Base-by-base conservation (phyloP, 1,140 invertebrate species). In the Pseudomyrmex flavicornis region DNA sequence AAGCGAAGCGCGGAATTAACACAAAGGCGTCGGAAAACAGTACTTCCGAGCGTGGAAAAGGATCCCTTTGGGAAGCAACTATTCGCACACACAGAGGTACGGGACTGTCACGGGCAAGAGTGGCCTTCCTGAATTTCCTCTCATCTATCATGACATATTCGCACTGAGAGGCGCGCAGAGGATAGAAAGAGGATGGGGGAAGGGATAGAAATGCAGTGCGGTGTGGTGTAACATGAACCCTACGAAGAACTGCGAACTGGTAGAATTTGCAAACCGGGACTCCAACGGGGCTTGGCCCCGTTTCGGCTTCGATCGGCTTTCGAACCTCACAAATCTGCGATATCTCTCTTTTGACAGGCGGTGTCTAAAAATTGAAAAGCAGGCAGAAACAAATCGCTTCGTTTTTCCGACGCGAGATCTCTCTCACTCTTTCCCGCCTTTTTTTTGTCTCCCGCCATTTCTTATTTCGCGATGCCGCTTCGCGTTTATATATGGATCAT, bases 61-160 rank as follows among this genome's bases (percentile, higher is more conserved):
- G 82, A 66, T 58, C 44, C 73, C 61, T 26, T 66, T 72, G 54
- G 65, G 65, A 69, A 52, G 52, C 54, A 50, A 80, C 76, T 72
- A 50, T 72, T 72, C 69, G 50, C 58, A 76, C 20, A 76, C 20
- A 44, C 61, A 77, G 62, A 66, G 61, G 68, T 52, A 61, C 35
- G 35, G 35, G 35, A 35, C 82, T 79, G 82, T 83, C 82, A 79
- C 61, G 62, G 52, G 63, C 82, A 83, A 79, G 35, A 79, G 74
- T 62, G 72, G 44, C 13, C 82, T 66, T 83, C 61, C 82, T 65
- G 82, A 76, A 83, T 83, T 58, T 83, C 74, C 82, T 83, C 82
- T 83, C 82, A 83, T 83, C 82, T 77, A 76, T 83, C 82, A 66
- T 20, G 82, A 83, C 72, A 50, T 79, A 79, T 66, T 66, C 52